A percentile compares a stretch with the other conserved stretches of the same genome.
phyloP scores from a whole-genome alignment of 2,113 vertebrate genomes.

The Synodontis membranacea region DNA sequence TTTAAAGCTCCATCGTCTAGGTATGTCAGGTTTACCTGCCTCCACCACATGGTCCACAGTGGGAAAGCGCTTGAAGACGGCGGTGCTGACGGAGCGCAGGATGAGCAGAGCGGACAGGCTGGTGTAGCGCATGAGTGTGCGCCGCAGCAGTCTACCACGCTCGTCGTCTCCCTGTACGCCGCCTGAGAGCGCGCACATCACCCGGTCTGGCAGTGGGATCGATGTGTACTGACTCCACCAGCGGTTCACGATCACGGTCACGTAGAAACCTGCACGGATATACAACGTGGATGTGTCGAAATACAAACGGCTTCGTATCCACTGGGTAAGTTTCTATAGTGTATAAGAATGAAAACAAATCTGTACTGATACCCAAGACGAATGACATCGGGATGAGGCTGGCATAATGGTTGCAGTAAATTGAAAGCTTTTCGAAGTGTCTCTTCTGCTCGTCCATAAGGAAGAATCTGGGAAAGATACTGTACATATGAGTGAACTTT shows the following conservation, averaged over 20 bases:
- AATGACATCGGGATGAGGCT: conserved; percentile 91
- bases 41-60: conserved; percentile 92
- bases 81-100: conserved; percentile 88
- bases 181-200: conserved; percentile 84
- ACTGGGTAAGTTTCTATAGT: neutral
- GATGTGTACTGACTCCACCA: conserved; percentile 93
- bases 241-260: conserved; percentile 89
- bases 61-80: conserved; percentile 89
- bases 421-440: conserved; percentile 88
- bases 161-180: conserved; percentile 83
- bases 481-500: neutral
- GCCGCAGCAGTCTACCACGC: conserved; percentile 82
- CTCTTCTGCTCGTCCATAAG: conserved; percentile 81
- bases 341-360: neutral
- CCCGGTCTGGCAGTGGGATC: conserved; percentile 84
- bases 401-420: conserved; percentile 91
- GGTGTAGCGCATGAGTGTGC: conserved; percentile 88
- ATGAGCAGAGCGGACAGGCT: conserved; percentile 87
- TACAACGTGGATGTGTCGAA: neutral
- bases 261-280: conserved; percentile 83
- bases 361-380: conserved; percentile 76
- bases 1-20: neutral
- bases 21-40: conserved; percentile 73
- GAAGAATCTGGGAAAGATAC: conserved; percentile 72
- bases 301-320: neutral